phyloP scores from a whole-genome alignment of 2,797 vertebrate species.

The Tympanoctomys barrerae region DNA sequence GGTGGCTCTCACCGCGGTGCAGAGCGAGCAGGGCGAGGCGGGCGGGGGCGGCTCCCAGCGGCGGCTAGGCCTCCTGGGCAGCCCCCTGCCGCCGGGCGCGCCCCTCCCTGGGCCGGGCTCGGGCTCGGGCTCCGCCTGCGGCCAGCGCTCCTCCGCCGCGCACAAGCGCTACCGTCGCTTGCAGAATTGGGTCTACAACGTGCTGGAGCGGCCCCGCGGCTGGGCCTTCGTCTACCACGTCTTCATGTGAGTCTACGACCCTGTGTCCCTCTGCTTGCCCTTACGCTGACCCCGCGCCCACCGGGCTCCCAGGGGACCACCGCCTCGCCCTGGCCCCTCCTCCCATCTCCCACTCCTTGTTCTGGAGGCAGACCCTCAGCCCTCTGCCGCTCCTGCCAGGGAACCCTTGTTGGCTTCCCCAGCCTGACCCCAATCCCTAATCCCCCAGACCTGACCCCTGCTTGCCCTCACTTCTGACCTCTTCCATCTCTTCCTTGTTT shows the following conservation, averaged over 20 bases:
- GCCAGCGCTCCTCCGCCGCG: conserved; percentile 87
- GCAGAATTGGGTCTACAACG: conserved; percentile 98
- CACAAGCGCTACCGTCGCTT: conserved; percentile 95
- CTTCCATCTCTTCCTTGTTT: conserved; percentile 1
- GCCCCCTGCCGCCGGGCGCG: conserved; percentile 90
- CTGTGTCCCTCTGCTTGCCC: neutral
- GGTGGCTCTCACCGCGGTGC: conserved; percentile 94
- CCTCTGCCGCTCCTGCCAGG: neutral
- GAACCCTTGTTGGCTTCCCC: neutral
- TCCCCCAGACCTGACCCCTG: neutral
- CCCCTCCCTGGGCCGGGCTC: conserved; percentile 88
- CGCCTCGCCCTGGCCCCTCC: conserved; percentile 52
- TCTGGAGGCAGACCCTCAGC: neutral
- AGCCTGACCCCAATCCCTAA: neutral
- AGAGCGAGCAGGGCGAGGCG: conserved; percentile 92
- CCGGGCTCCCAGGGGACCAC: neutral
- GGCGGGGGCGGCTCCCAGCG: conserved; percentile 90
- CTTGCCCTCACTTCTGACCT: conserved; percentile 23
- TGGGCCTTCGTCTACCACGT: conserved; percentile 99
- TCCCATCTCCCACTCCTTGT: conserved; percentile 15
- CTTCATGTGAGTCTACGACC: conserved; percentile 95
- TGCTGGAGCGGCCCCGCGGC: conserved; percentile 97
- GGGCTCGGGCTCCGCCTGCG: conserved; percentile 89
- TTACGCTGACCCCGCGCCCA: neutral
- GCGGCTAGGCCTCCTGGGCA: conserved; percentile 92